phyloP scores from a whole-genome alignment of 2,797 vertebrate species.

The Clarias laeviceps region DNA sequence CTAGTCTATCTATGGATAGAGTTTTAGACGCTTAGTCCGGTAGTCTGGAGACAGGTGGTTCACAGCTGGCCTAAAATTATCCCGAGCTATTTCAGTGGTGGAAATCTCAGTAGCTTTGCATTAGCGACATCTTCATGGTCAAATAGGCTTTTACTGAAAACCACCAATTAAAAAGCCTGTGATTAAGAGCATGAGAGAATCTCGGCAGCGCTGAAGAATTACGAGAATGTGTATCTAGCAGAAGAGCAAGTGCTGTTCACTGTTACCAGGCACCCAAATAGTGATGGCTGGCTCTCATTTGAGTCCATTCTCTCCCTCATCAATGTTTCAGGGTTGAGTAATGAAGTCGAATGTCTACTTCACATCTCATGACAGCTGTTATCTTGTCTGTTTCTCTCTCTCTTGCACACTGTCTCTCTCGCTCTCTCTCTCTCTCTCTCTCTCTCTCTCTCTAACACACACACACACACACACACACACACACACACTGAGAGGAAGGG shows the following conservation, averaged over 20 bases:
- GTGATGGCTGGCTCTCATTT: slow-evolving; percentile 46
- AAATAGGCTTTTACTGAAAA: slow-evolving; percentile 20
- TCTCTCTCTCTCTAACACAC: neutral
- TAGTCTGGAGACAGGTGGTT: neutral
- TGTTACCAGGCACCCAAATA: slow-evolving; percentile 44
- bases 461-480: slow-evolving; percentile 20
- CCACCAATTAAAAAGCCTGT: neutral
- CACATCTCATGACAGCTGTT: slow-evolving; percentile 46
- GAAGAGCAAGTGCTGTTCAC: slow-evolving; percentile 28
- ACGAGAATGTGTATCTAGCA: slow-evolving; percentile 10
- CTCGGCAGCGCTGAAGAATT: slow-evolving; percentile 36
- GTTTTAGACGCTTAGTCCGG: neutral
- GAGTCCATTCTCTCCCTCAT: slow-evolving; percentile 57
- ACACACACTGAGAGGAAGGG: slow-evolving; percentile 46
- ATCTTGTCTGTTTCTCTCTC: slow-evolving; percentile 46
- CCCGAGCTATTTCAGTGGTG: neutral
- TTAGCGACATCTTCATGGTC: slow-evolving; percentile 1
- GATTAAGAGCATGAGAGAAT: slow-evolving; percentile 23
- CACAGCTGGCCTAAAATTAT: slow-evolving; percentile 7
- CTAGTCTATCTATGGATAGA: neutral
- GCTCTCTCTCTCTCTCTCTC: neutral
- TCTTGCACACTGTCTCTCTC: neutral
- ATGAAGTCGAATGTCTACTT: slow-evolving; percentile 58
- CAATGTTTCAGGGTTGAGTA: slow-evolving; percentile 56
- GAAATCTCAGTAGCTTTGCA: neutral